These are phyloP conservation scores for Epizoanthus fatuus DNA, from an alignment of 92 coral and sea anemone species.

Conservation along the genomic window DNA sequence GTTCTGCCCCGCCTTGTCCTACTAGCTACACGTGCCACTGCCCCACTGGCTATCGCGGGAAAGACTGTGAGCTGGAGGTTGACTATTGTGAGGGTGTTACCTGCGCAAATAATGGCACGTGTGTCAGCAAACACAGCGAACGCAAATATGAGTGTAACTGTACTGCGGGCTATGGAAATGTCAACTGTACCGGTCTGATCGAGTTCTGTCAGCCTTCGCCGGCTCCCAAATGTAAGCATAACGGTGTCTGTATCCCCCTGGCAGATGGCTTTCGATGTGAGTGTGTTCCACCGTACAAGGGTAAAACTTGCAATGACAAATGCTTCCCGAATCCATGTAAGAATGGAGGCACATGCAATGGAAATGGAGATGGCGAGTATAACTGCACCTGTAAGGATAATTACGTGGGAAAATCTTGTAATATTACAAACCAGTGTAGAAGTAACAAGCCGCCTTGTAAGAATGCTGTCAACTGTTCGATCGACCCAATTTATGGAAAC, in stretches of 20 bases:
- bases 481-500: conserved; percentile 45
- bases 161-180: conserved; percentile 84
- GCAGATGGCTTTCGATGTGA: conserved; percentile 73
- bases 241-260: conserved; percentile 69
- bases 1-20: conserved; percentile 29
- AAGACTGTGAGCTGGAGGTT: conserved; percentile 69
- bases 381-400: conserved; percentile 68
- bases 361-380: conserved; percentile 11
- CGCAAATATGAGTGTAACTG: conserved; percentile 78
- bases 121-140: conserved; percentile 40
- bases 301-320: conserved; percentile 75
- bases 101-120: conserved; percentile 56
- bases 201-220: conserved; percentile 68
- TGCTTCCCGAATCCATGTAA: conserved; percentile 86
- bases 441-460: conserved; percentile 53
- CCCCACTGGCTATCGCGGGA: conserved; percentile 81
- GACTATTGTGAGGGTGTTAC: conserved; percentile 71
- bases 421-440: conserved; percentile 51
- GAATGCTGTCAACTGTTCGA: conserved; percentile 70
- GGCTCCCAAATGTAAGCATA: conserved; percentile 46
- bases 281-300: conserved; percentile 71
- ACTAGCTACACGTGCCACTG: conserved; percentile 81
- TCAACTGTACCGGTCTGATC: conserved; percentile 74
- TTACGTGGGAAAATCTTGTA: conserved; percentile 72
- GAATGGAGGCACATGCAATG: conserved; percentile 66